Evolutionary conservation across 2,113 vertebrate genomes (phyloP), one percentile per base, ranked within the genome.

Genomic region (Menura novaehollandiae): DNA sequence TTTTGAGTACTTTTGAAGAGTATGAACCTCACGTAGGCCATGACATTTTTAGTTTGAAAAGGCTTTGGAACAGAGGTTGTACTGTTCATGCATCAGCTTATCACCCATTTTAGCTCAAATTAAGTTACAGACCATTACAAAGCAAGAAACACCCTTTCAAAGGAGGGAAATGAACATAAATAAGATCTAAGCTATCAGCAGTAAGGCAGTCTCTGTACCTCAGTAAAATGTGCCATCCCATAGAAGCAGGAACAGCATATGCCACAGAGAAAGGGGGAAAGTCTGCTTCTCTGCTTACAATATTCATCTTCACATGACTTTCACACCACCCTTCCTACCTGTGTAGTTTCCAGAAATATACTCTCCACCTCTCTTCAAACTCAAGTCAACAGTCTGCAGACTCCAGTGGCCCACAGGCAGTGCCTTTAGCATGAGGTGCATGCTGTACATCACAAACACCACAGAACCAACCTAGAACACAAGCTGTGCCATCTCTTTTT

Each of bases 1-100:
- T 85, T 95, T 69, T 72, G n/a, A 91, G 84, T 92, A 82, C 91
- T 91, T 85, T 58, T 91, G 55, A 93, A 76, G 74, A 73, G 51
- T 44, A 83, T 32, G 64, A 94, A 68, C 71, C 77, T 95, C 84
- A 91, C 15, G 15, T 55, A 95, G 49, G 59, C 73, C 85, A 77
- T 32, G 63, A 89, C 66, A 82, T 94, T 94, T 95, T 91, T 69
- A 91, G 80, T 82, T 82, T 82, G 81, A 72, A 89, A 89, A 46
- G 0, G 5, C 74, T 88, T 58, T 80, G 71, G 71, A 85, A 93
- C 62, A 95, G 74, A 59, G 67, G 21, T 32, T 35, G 53, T 32
- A 88, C 33, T 93, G 78, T 93, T 85, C 73, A 56, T 56, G 58
- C 37, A 76, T 71, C 21, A 37, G 73, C 66, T 84, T 87, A 91